Evolutionary conservation across 2,113 vertebrate genomes (phyloP).

Genomic region (Sinocyclocheilus grahami): DNA sequence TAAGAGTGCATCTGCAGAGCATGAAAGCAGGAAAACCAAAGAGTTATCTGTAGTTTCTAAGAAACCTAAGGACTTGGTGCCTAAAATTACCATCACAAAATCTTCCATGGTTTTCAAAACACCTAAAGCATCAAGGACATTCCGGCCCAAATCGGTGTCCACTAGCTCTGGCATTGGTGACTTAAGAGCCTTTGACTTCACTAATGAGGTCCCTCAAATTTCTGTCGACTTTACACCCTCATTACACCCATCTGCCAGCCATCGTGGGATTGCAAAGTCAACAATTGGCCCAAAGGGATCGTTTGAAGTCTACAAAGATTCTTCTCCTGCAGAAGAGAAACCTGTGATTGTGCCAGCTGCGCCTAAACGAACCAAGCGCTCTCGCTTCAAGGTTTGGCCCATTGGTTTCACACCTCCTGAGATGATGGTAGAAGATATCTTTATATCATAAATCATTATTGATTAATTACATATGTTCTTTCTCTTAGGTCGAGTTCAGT

Average conservation of each 20-base stretch:
- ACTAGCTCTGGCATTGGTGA: slow-evolving; percentile 41
- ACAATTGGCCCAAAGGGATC: slow-evolving; percentile 63
- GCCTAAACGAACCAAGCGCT: slow-evolving; percentile 79
- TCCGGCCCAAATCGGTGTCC: slow-evolving; percentile 34
- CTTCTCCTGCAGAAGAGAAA: slow-evolving; percentile 62
- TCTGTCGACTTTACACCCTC: slow-evolving; percentile 70
- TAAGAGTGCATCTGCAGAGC: not conserved
- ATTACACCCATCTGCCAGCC: slow-evolving; percentile 22
- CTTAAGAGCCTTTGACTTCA: slow-evolving; percentile 64
- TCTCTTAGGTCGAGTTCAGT: slow-evolving; percentile 82
- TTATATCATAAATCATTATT: not conserved
- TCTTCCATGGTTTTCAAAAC: slow-evolving; percentile 62
- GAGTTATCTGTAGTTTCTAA: slow-evolving; percentile 44
- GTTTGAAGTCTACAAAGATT: slow-evolving; percentile 84
- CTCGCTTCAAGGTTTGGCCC: slow-evolving; percentile 78
- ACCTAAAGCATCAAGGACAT: slow-evolving; percentile 48
- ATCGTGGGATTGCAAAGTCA: not conserved
- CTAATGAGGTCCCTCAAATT: slow-evolving; percentile 62
- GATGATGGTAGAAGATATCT: not conserved
- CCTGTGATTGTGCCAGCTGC: slow-evolving; percentile 73
- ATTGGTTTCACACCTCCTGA: not conserved
- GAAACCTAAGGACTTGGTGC: slow-evolving; percentile 60
- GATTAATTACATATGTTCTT: not conserved
- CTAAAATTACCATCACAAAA: slow-evolving; percentile 41
- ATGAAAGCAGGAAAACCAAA: slow-evolving; percentile 10